Conservation (phyloP, 1,140 invertebrate species). For the Drosophila lacteicornis region DNA sequence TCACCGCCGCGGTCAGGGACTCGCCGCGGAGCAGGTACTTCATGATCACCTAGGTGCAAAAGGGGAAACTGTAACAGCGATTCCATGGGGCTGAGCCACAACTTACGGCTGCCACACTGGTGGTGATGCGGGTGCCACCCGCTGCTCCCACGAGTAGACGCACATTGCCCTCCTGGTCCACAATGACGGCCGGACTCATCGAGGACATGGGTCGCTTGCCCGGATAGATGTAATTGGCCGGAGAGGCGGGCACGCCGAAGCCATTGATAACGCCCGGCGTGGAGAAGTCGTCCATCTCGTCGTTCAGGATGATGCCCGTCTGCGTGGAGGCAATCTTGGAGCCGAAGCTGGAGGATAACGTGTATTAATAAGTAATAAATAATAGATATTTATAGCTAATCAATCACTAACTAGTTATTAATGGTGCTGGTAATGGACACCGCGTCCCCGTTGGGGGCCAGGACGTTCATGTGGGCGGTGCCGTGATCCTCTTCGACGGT, state of each 20-base stretch:
- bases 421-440: conserved; percentile 96
- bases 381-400: no score
- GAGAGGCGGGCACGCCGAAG: conserved; percentile 92
- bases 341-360: conserved; percentile 89
- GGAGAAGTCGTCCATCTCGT: conserved; percentile 98
- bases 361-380: not conserved
- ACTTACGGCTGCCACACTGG: conserved; percentile 87
- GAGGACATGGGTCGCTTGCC: conserved; percentile 97
- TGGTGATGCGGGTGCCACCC: conserved; percentile 96
- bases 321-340: conserved; percentile 89
- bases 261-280: conserved; percentile 91
- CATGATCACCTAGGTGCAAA: conserved; percentile 87
- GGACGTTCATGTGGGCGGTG: conserved; percentile 96
- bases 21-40: conserved; percentile 90
- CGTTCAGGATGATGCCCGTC: conserved; percentile 97
- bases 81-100: not conserved
- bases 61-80: not conserved
- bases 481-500: conserved; percentile 90
- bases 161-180: conserved; percentile 90
- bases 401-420: conserved; percentile 92
- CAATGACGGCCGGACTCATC: conserved; percentile 95
- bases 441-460: conserved; percentile 95
- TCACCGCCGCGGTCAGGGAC: conserved; percentile 91
- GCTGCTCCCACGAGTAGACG: conserved; percentile 94
- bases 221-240: conserved; percentile 92